Percentiles rank a stretch among this genome's conserved stretches.
Evolutionary conservation across 2,797 vertebrate genomes (phyloP).

Genomic region (Pseudocheirus occidentalis): DNA sequence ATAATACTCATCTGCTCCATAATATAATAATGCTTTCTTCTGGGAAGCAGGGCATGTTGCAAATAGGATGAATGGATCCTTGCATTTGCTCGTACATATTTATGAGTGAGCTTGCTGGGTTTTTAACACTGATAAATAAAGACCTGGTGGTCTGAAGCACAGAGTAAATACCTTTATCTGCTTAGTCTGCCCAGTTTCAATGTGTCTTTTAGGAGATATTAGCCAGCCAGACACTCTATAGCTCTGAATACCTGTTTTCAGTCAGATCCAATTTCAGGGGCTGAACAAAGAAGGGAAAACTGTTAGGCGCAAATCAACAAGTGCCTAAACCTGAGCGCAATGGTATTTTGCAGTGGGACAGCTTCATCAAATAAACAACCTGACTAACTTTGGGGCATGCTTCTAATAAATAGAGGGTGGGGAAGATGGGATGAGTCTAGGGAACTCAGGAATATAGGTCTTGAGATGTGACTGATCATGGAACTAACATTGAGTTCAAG

Average conservation of each 20-base stretch:
- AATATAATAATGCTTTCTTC: not conserved
- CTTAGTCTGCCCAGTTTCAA: slow-evolving; percentile 59
- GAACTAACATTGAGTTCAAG: not conserved
- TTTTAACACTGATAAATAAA: slow-evolving; percentile 43
- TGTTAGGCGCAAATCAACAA: not conserved
- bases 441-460: not conserved
- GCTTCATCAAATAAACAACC: not conserved
- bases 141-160: slow-evolving; percentile 51
- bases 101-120: slow-evolving; percentile 46
- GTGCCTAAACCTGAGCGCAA: not conserved
- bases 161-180: slow-evolving; percentile 6
- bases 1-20: too few species aligned
- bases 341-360: not conserved
- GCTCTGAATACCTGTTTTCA: not conserved
- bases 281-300: not conserved
- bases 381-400: not conserved
- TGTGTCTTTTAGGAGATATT: slow-evolving; percentile 50
- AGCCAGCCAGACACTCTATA: not conserved
- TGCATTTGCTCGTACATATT: slow-evolving; percentile 40
- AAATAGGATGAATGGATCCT: not conserved
- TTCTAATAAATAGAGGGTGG: not conserved
- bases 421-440: not conserved
- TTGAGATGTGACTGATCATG: not conserved
- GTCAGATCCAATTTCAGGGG: not conserved
- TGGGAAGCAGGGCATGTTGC: slow-evolving; percentile 1